Evolutionary conservation across 2,113 vertebrate species (phyloP), one percentile per base, ranked within the genome.

Genomic region (Cottus gobio): DNA sequence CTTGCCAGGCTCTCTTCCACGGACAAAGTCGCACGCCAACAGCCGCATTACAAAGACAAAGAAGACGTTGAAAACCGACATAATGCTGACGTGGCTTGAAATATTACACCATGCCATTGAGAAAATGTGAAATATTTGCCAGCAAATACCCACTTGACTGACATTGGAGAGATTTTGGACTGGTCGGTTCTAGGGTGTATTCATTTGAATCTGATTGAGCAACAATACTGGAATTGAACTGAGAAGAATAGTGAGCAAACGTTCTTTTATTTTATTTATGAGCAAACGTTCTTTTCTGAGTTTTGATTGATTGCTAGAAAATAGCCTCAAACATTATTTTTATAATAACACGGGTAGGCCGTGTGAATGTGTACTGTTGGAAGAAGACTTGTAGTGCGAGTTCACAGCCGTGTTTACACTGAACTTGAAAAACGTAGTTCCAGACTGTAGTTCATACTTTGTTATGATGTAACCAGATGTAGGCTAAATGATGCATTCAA

Each of bases 81-180:
- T 54, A 77, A 73, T 63, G 48, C 26, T 80, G 69, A 66, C 34
- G 24, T 37, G 37, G 67, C 28, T 76, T 48, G 70, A 80, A 34
- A 80, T 85, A 73, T 63, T 42, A 67, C 36, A 58, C 10, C 44
- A 24, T 31, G 61, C 67, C 5, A 13, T 77, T 81, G 22, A 52
- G 22, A 65, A 77, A 78, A 74, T 73, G 84, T 85, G 84, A 82
- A 89, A 79, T 93, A 94, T 93, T 93, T 92, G 90, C 91, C 91
- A 84, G 90, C 88, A 92, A 92, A 92, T 93, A 92, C 82, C 68
- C 88, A 90, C 77, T 75, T 57, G 5, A 85, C 64, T 58, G 37
- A 77, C 50, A 57, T 84, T n/a, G 77, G 44, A 80, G 71, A 60
- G 37, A 57, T 62, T 16, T 54, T 61, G 57, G 48, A 18, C 64